A percentile compares a stretch with the other conserved stretches of the same genome.
Evolutionary conservation across 2,888 invertebrate species (phyloP).

Genomic region (Spisula solida): DNA sequence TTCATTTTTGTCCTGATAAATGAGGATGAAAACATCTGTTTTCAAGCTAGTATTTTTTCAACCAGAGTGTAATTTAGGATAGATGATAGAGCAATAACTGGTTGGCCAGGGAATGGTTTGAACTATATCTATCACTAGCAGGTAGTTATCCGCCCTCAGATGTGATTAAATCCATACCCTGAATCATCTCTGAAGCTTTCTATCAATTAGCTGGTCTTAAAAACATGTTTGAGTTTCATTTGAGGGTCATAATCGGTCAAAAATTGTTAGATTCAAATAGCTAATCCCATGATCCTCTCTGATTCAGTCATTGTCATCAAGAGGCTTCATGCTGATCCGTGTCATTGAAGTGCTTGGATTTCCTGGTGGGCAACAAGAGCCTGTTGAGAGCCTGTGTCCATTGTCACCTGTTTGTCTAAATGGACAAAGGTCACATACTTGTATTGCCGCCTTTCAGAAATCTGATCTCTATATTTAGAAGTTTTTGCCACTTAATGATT

Average conservation of each 20-base stretch:
- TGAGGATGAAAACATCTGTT: slow-evolving; percentile 16
- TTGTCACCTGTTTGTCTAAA: slow-evolving; percentile 47
- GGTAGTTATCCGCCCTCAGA: neutral
- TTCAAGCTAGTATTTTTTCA: neutral
- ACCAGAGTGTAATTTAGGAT: neutral
- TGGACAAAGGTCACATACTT: slow-evolving; percentile 52
- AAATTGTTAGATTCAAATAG: slow-evolving; percentile 46
- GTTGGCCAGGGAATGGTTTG: neutral
- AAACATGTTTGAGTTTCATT: slow-evolving; percentile 59
- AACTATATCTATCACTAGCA: neutral
- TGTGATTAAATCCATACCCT: slow-evolving; percentile 46
- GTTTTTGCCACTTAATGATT: slow-evolving; percentile 1
- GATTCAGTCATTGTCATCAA: slow-evolving; percentile 53
- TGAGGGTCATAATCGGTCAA: slow-evolving; percentile 39
- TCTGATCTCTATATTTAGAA: slow-evolving; percentile 37
- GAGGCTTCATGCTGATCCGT: slow-evolving; percentile 59
- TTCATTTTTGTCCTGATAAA: slow-evolving; percentile 2
- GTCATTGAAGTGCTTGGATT: slow-evolving; percentile 59
- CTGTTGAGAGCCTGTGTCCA: slow-evolving; percentile 24
- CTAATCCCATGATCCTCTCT: slow-evolving; percentile 56
- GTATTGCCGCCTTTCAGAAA: slow-evolving; percentile 5
- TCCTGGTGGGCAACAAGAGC: slow-evolving; percentile 40
- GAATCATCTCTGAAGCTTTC: slow-evolving; percentile 38
- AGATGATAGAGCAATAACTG: neutral
- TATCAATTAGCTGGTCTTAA: slow-evolving; percentile 44